Evolutionary conservation across 2,113 vertebrate species (phyloP), one percentile per base, ranked within the genome.

Genomic region (Lophochroa leadbeateri): DNA sequence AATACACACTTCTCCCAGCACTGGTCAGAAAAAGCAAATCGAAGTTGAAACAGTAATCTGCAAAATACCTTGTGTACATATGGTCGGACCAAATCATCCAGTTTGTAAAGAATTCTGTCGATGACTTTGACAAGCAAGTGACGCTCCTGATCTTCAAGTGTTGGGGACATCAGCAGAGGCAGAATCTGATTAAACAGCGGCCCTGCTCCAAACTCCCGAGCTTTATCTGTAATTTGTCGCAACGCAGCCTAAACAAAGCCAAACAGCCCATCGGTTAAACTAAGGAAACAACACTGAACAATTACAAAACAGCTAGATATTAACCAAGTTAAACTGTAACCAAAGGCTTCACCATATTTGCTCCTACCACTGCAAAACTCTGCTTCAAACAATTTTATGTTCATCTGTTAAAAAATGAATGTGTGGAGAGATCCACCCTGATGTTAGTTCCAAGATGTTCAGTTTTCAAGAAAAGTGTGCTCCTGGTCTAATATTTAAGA

Each of bases 51-150:
- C 0, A 55, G 18, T 17, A 14, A 94, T 61, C 23, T 37, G 37
- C 17, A 86, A 91, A 95, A 92, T 90, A 99, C 99, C 99, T 99
- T 99, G 95, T 99, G 99, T 5, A 99, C 99, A 5, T 99, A 99
- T 1, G 99, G 99, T 49, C 99, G 98, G 82, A 99, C 99, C 97
- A 99, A 97, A 92, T 99, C 99, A 87, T 99, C 99, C 94, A 99
- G 97, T 83, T 99, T 99, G 98, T 99, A 99, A 9, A 99, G 98
- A 94, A 99, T 99, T 94, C 99, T 98, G 95, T 99, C 99, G 1
- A 99, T 99, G 95, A 99, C 99, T 98, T 99, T 99, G 27, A 99
- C 99, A 96, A 99, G 98, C 85, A 99, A 98, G 93, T 99, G 99
- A 71, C 99, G 99, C 87, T 99, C 99, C 93, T 99, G 99, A 97